Percentiles rank a stretch among this genome's conserved stretches.
Conservation (phyloP, 92 coral and sea anemone genomes). For the Parazoanthus swiftii region DNA sequence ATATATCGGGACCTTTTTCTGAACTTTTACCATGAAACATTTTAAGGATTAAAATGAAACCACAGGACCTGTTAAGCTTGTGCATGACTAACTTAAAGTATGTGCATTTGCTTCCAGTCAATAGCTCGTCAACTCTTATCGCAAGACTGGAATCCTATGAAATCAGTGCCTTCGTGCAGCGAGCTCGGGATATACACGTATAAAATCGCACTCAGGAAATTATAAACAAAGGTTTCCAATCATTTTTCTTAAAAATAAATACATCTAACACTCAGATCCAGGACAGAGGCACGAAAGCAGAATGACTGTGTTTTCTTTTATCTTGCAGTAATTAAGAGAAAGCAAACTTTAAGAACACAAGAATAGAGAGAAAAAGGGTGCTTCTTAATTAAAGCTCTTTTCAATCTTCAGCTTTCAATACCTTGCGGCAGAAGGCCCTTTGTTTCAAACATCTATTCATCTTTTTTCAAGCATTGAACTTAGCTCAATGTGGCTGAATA, state of each 20-base stretch:
- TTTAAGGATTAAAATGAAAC: not conserved
- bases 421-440: slow-evolving; percentile 58
- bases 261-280: not conserved
- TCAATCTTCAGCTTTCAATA: slow-evolving; percentile 42
- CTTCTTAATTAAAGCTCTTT: slow-evolving; percentile 59
- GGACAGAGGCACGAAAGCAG: slow-evolving; percentile 2
- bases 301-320: slow-evolving; percentile 16
- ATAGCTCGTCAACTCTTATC: not conserved
- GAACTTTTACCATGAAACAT: not conserved
- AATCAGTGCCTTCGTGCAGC: not conserved
- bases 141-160: not conserved
- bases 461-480: slow-evolving; percentile 22
- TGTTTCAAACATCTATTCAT: slow-evolving; percentile 43
- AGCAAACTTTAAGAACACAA: slow-evolving; percentile 33
- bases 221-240: not conserved
- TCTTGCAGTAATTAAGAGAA: slow-evolving; percentile 36
- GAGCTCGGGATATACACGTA: not conserved
- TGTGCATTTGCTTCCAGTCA: not conserved
- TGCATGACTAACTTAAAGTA: no score
- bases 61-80: not conserved
- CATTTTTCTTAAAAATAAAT: not conserved
- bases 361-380: slow-evolving; percentile 50
- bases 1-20: not conserved
- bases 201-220: not conserved
- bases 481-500: slow-evolving; percentile 40